Evolutionary conservation across 2,888 invertebrate genomes (phyloP).

Genomic region (Drosophila sordidula): DNA sequence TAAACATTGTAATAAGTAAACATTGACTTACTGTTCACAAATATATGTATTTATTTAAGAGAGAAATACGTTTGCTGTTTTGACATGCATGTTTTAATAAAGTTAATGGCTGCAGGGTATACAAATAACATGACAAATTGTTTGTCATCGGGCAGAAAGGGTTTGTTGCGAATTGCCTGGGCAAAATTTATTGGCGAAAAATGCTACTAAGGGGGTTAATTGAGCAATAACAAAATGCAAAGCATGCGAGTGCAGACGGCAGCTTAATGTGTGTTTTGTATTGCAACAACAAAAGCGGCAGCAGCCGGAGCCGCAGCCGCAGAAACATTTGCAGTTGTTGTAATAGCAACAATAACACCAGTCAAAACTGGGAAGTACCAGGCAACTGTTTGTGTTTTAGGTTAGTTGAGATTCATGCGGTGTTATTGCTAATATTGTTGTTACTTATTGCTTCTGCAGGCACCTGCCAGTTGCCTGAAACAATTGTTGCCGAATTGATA

Average conservation of each 20-base stretch:
- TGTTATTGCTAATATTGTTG: background rate
- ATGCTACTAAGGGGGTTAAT: conserved; percentile 69
- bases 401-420: conserved; percentile 1
- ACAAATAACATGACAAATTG: conserved; percentile 41
- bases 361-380: conserved; percentile 21
- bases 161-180: conserved; percentile 32
- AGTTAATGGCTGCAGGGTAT: background rate
- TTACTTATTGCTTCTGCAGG: no score
- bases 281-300: conserved; percentile 42
- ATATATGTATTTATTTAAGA: background rate
- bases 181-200: conserved; percentile 63
- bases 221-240: conserved; percentile 71
- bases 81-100: background rate
- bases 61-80: background rate
- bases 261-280: conserved; percentile 50
- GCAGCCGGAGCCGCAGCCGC: conserved; percentile 32
- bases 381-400: conserved; percentile 19
- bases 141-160: conserved; percentile 57
- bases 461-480: conserved; percentile 1
- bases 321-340: conserved; percentile 38
- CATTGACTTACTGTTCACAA: background rate
- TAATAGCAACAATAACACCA: conserved; percentile 20
- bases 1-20: no score
- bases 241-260: conserved; percentile 39
- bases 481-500: conserved; percentile 31